Base-by-base conservation (phyloP, 1,140 invertebrate genomes). In the Panulirus ornatus region DNA sequence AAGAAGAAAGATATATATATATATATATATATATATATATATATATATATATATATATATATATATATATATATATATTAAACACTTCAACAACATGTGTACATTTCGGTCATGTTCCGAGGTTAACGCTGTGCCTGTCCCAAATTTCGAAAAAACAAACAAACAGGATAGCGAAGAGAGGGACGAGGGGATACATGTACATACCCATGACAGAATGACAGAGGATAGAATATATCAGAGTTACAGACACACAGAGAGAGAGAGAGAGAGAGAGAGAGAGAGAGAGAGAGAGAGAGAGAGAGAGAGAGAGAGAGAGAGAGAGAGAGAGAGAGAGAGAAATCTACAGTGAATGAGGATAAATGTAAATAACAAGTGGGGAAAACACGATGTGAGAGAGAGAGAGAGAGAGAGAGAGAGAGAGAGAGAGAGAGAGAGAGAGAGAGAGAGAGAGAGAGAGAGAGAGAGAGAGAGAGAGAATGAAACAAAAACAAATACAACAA, bases 221-320 rank as follows among this genome's bases (percentile, higher is more conserved):
- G n/a, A n/a, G n/a, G n/a, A n/a, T n/a, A n/a, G n/a, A n/a, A n/a
- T n/a, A n/a, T n/a, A n/a, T n/a, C n/a, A n/a, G n/a, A 22, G 58
- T 63, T 63, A 63, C 58, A 16, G 36, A 38, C 8, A 76, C 27
- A 76, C 27, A 76, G 73, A 76, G 38, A 42, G 38, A 42, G 38
- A 78, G 75, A 78, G 75, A 78, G 38, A 42, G 75, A 42, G 38
- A 78, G 75, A 78, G 75, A 78, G 38, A 42, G 38, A 42, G 42
- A 79, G 76, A 79, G 76, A 51, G 42, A 51, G 42, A 51, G 76
- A 79, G 76, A 79, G 40, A 27, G 42, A n/a, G 36, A 27, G 78
- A 22, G 78, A 54, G 75, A 44, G 36, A 22, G 75, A 44, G 40
- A 76, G 75, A 44, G 22, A 27, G 75, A 44, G 75, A 47, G 19